Base-by-base conservation (phyloP, 2,113 vertebrate species). In the Albula goreensis region DNA sequence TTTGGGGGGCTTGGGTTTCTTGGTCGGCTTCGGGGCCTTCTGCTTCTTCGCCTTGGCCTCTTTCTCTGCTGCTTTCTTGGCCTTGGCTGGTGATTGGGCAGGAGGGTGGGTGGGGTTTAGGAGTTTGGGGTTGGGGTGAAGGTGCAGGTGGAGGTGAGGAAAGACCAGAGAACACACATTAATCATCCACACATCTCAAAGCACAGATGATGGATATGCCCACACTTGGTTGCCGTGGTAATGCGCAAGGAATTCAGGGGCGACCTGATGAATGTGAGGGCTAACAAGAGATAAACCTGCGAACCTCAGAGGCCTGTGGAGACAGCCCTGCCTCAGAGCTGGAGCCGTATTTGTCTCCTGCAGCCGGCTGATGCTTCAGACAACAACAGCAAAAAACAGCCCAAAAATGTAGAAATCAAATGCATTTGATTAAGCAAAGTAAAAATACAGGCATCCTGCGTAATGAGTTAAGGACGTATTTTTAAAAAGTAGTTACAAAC, bases 21-120 rank as follows among this genome's bases (percentile, higher is more conserved):
- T 96, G 31, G 94, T 95, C n/a, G 95, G 92, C 50, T 94, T 95
- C 0, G 93, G 93, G 0, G 41, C 87, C 84, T 92, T 95, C 88
- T 93, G 92, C 87, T 94, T 95, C 89, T 95, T 96, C 0, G 93
- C 93, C 70, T 95, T 96, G 84, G 94, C 94, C 84, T 96, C 94
- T 50, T 90, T 95, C 87, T 95, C 94, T 2, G 94, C 94, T 19
- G 92, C 93, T 88, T 96, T 96, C 90, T 93, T 95, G 78, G 91
- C 93, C 84, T 88, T 95, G 80, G 93, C 95, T 96, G 81, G 80
- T 49, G 88, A 80, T 83, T 19, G 9, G 70, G 63, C 79, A 7
- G 11, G 25, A 48, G 49, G 4, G n/a, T 2, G 52, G 4, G 50
- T 53, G 50, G 49, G n/a, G 51, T 60, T 19, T 22, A 25, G 50